phyloP scores from a whole-genome alignment of 2,888 invertebrate genomes.

The Furcula furcula region DNA sequence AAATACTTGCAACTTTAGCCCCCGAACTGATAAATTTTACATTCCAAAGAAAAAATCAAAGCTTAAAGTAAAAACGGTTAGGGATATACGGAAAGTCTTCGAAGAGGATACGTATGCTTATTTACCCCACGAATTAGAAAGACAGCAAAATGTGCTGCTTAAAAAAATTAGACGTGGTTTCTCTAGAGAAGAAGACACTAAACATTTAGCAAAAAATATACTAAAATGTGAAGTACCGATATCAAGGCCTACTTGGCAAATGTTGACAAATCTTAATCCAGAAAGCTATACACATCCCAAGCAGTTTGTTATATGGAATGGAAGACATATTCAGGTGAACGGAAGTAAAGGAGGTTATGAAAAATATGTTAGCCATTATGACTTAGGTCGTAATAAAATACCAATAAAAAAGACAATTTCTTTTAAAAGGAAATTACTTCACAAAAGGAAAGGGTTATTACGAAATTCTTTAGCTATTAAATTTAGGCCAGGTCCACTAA shows the following conservation, averaged over 20 bases:
- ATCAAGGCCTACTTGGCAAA: constrained; percentile 66
- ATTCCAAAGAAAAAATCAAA: constrained; percentile 56
- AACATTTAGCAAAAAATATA: constrained; percentile 50
- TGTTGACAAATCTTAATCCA: constrained; percentile 68
- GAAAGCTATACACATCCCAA: constrained; percentile 41
- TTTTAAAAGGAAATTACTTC: constrained; percentile 19
- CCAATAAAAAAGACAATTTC: constrained; percentile 20
- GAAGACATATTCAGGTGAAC: constrained; percentile 54
- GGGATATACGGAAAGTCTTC: constrained; percentile 56
- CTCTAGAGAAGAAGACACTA: constrained; percentile 52
- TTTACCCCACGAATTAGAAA: constrained; percentile 52
- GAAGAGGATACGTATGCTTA: constrained; percentile 57
- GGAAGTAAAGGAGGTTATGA: constrained; percentile 64
- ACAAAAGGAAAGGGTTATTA: constrained; percentile 46
- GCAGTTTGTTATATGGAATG: constrained; percentile 64
- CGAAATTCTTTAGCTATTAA: constrained; percentile 56
- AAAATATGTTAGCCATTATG: constrained; percentile 53
- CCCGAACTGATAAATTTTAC: constrained; percentile 55
- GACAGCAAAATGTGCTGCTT: constrained; percentile 53
- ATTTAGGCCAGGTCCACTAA: constrained; percentile 82
- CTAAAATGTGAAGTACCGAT: constrained; percentile 52
- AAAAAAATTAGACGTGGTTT: constrained; percentile 60
- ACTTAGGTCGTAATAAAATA: constrained; percentile 38
- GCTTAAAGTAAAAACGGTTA: constrained; percentile 64
- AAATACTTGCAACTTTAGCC: constrained; percentile 46